These are phyloP conservation scores for Leptatherina wallacei DNA, from an alignment of 2,797 vertebrate species.

Conservation along the genomic window DNA sequence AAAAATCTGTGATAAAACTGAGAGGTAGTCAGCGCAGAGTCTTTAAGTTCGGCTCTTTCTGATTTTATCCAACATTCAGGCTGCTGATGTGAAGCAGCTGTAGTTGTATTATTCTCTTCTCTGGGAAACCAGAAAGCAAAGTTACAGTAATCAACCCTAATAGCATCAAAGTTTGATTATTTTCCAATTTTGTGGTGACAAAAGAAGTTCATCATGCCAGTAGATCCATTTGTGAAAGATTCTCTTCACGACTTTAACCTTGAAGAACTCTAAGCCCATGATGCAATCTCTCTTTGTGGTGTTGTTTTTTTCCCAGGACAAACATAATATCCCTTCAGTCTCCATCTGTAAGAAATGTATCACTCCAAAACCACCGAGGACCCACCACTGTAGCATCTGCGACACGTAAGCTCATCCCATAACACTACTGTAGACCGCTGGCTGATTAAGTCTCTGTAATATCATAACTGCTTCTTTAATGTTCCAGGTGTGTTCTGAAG, in stretches of 20 bases:
- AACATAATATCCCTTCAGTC: conserved; percentile 84
- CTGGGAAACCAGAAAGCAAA: not conserved
- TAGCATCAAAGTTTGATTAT: not conserved
- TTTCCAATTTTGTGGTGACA: not conserved
- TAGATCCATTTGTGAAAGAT: not conserved
- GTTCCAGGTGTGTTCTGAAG: conserved; percentile 93
- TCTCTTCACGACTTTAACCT: too few relatives aligned
- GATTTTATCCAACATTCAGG: too few relatives aligned
- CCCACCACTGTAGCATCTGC: conserved; percentile 99
- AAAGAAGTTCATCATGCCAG: too few relatives aligned
- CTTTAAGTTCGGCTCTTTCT: too few relatives aligned
- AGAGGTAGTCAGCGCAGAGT: too few relatives aligned
- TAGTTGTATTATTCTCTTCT: too few relatives aligned
- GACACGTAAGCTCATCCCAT: conserved; percentile 81
- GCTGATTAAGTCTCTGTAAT: fast-evolving
- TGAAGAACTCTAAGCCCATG: not conserved
- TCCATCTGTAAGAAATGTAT: conserved; percentile 98
- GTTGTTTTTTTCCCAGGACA: conserved; percentile 79
- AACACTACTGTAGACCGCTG: not conserved
- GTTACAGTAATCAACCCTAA: not conserved
- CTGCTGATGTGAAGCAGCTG: too few relatives aligned
- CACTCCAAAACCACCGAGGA: conserved; percentile 91
- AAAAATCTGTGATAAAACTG: too few relatives aligned
- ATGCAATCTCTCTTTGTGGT: not conserved
- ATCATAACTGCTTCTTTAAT: conserved; percentile 7